Percentiles rank a stretch among this genome's conserved stretches.
phyloP scores from a whole-genome alignment of 2,888 invertebrate genomes.

The Noctua janthe region DNA sequence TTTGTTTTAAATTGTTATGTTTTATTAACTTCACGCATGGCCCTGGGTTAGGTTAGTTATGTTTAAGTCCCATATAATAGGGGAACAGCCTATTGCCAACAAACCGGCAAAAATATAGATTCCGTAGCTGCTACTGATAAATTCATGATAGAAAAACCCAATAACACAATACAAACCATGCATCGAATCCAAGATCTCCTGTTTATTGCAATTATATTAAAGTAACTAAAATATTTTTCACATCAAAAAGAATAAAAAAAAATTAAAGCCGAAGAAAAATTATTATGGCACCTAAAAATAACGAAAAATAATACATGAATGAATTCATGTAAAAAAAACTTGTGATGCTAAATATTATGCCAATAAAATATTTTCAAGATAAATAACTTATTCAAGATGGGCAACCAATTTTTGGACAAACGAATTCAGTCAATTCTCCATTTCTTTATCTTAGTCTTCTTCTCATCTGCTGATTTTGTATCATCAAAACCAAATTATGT shows the following conservation, averaged over 20 bases:
- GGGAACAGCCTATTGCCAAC: background rate
- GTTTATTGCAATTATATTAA: slow-evolving; percentile 35
- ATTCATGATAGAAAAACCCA: background rate
- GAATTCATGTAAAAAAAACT: background rate
- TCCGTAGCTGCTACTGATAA: background rate
- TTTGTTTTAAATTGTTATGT: background rate
- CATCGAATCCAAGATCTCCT: background rate
- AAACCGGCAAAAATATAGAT: background rate
- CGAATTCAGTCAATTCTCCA: background rate
- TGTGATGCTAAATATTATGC: slow-evolving; percentile 42
- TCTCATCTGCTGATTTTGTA: background rate
- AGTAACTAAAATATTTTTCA: slow-evolving; percentile 1
- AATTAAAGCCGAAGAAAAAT: slow-evolving; percentile 47
- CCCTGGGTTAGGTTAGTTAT: background rate
- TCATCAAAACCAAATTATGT: background rate
- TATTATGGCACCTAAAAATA: slow-evolving; percentile 53
- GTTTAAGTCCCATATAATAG: background rate
- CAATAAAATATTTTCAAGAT: slow-evolving; percentile 15
- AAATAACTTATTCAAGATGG: slow-evolving; percentile 5
- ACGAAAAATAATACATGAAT: background rate
- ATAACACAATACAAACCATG: background rate
- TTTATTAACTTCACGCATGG: too few species aligned
- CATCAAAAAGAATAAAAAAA: background rate
- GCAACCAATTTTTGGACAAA: slow-evolving; percentile 16
- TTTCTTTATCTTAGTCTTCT: background rate